These are phyloP conservation scores for Bubo bubo DNA, from an alignment of 2,113 vertebrate species.

Conservation along the genomic window DNA sequence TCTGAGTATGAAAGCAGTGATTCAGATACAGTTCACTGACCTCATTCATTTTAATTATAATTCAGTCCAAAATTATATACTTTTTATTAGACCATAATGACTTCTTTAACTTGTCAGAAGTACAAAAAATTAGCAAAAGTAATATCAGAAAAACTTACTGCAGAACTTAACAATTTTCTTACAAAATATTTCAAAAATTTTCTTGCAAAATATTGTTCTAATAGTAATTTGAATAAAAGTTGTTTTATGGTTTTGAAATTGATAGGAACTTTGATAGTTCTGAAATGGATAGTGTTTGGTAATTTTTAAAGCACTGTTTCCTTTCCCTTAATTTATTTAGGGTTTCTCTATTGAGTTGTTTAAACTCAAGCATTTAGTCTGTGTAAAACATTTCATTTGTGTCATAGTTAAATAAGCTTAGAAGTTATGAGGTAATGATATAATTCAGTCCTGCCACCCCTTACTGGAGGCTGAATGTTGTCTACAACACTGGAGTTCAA, in stretches of 20 bases:
- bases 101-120: neutral
- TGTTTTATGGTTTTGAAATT: neutral
- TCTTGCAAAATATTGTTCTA: neutral
- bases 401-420: neutral
- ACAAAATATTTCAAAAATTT: neutral
- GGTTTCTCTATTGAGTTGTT: neutral
- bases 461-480: neutral
- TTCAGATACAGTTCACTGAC: neutral
- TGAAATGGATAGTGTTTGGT: neutral
- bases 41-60: conserved; percentile 20
- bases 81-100: neutral
- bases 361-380: neutral
- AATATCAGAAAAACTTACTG: neutral
- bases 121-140: neutral
- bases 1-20: neutral
- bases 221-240: neutral
- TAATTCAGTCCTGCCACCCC: neutral
- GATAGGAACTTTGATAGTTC: neutral
- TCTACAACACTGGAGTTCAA: neutral
- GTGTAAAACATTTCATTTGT: neutral
- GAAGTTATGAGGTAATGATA: neutral
- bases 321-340: neutral
- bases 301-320: neutral
- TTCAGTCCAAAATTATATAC: neutral
- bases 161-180: neutral